Conservation (phyloP, 2,113 vertebrate genomes). For the Choloepus hoffmanni region DNA sequence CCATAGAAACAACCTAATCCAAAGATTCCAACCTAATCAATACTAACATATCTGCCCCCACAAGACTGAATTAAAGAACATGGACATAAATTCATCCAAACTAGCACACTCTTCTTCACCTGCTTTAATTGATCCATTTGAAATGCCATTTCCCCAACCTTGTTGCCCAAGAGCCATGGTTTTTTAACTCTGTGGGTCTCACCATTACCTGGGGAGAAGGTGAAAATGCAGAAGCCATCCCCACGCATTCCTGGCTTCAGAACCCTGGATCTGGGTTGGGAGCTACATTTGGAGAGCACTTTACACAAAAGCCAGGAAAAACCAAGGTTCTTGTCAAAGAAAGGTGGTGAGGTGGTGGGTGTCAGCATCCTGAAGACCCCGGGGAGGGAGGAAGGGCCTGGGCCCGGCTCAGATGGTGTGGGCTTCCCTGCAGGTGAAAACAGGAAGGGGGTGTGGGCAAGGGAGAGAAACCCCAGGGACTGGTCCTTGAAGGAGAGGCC, state of each 20-base stretch:
- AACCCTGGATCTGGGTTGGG: background rate
- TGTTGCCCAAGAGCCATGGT: background rate
- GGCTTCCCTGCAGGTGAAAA: background rate
- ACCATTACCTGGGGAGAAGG: background rate
- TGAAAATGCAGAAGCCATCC: rapidly evolving
- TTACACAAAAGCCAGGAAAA: background rate
- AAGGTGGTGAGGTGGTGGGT: background rate
- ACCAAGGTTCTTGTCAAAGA: rapidly evolving
- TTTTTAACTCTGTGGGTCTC: background rate
- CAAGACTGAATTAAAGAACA: no score
- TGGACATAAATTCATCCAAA: no score
- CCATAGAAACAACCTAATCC: no score
- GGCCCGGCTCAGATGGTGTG: background rate
- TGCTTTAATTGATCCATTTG: background rate
- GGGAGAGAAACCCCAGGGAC: background rate
- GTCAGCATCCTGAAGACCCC: background rate
- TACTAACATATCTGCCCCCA: no score
- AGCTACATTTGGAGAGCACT: background rate
- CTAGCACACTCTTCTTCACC: background rate
- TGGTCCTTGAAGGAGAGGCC: background rate
- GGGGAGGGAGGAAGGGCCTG: background rate
- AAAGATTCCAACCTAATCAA: no score
- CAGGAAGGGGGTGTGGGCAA: background rate
- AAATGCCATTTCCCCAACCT: background rate
- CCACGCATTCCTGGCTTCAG: background rate